Percentiles rank a stretch among this genome's conserved stretches.
phyloP scores from a whole-genome alignment of 2,113 vertebrate genomes.

The Psilopogon haemacephalus region DNA sequence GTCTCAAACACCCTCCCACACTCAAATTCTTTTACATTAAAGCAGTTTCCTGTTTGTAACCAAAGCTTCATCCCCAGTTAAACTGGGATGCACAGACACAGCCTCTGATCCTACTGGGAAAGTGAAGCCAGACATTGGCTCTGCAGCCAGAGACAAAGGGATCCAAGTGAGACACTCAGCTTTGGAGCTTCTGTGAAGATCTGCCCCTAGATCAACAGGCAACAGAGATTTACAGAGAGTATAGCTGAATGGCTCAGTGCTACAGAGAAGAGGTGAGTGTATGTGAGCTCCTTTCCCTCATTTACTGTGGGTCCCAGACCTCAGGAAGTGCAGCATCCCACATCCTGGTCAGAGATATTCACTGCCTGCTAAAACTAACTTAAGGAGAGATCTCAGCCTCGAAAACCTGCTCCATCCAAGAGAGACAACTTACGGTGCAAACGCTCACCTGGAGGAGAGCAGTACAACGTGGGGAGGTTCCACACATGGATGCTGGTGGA shows the following conservation, averaged over 20 bases:
- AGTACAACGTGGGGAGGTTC: not conserved
- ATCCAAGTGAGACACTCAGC: not conserved
- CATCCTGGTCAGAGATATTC: not conserved
- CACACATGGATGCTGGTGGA: fast-evolving
- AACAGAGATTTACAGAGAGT: not conserved
- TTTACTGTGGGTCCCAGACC: not conserved
- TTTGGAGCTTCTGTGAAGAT: not conserved
- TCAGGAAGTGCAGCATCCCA: not conserved
- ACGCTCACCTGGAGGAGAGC: not conserved
- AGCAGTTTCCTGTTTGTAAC: slow-evolving; percentile 6
- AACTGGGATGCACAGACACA: not conserved
- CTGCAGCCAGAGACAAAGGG: not conserved
- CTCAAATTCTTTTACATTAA: not conserved
- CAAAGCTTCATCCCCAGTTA: not conserved
- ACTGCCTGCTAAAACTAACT: not conserved
- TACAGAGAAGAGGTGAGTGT: not conserved
- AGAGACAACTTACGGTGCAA: not conserved
- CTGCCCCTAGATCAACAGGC: not conserved
- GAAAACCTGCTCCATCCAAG: fast-evolving
- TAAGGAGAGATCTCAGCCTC: not conserved
- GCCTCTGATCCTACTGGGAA: not conserved
- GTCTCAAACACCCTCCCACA: slow-evolving; percentile 18
- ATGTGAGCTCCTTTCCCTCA: not conserved
- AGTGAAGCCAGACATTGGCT: not conserved
- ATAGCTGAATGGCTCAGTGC: not conserved